These are phyloP conservation scores for Chionis minor DNA, from an alignment of 2,113 vertebrate species.

Conservation along the genomic window DNA sequence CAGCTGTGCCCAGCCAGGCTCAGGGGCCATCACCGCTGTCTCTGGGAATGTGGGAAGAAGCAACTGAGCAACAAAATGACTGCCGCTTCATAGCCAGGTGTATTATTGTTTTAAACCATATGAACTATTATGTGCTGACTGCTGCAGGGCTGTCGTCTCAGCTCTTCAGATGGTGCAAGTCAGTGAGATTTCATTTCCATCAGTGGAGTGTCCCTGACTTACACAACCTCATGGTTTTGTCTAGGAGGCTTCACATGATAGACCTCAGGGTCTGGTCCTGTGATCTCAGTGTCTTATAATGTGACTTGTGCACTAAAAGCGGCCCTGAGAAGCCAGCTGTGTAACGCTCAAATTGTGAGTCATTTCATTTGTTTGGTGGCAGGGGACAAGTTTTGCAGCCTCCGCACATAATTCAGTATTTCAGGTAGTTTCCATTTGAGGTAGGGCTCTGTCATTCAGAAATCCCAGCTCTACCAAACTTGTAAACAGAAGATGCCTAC, in stretches of 20 bases:
- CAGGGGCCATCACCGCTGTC: not conserved
- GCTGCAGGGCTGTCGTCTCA: not conserved
- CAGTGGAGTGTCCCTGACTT: not conserved
- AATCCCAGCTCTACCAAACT: not conserved
- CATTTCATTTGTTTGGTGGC: not conserved
- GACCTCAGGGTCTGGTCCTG: not conserved
- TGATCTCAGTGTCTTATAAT: conserved; percentile 17
- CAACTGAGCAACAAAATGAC: not conserved
- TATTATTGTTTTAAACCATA: not conserved
- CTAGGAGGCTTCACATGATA: conserved; percentile 3
- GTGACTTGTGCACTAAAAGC: not conserved
- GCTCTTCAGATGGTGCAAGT: not conserved
- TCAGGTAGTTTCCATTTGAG: conserved; percentile 41
- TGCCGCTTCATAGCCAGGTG: not conserved
- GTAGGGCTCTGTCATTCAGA: not conserved
- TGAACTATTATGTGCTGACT: not conserved
- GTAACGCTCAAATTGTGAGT: not conserved
- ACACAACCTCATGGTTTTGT: conserved; percentile 2
- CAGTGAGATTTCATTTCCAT: not conserved
- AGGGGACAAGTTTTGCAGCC: not conserved
- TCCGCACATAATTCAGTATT: not conserved
- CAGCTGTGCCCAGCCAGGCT: not conserved
- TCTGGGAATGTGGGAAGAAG: not conserved
- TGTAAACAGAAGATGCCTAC: not conserved
- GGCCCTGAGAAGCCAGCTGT: not conserved